Percentiles rank a stretch among this genome's conserved stretches.
Conservation (phyloP, 35 echinoderm and acorn worm genomes). For the Heliocidaris erythrogramma region DNA sequence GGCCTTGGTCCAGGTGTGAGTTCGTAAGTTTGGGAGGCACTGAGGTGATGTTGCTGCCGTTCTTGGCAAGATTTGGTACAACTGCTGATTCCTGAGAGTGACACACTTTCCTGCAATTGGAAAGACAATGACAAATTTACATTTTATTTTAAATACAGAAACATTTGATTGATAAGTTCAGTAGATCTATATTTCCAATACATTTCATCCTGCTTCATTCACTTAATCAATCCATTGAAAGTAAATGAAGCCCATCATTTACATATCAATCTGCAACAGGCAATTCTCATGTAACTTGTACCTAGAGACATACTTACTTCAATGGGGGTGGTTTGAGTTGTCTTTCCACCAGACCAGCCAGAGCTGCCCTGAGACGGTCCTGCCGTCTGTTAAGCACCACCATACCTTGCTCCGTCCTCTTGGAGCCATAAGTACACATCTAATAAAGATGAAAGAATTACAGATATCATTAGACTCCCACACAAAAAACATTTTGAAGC, state of each 20-base stretch:
- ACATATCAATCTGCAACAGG: too few relatives aligned
- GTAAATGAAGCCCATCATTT: too few relatives aligned
- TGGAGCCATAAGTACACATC: constrained; percentile 92
- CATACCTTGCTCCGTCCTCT: constrained; percentile 62
- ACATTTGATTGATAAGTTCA: too few relatives aligned
- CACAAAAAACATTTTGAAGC: too few relatives aligned
- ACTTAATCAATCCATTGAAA: too few relatives aligned
- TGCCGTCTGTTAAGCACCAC: constrained; percentile 74
- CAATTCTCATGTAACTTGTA: too few relatives aligned
- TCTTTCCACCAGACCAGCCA: constrained; percentile 76
- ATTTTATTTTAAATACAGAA: not conserved
- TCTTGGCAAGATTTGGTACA: constrained; percentile 44
- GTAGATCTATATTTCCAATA: too few relatives aligned
- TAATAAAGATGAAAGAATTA: constrained; percentile 16
- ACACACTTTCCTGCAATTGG: constrained; percentile 44
- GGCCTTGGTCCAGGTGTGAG: constrained; percentile 24
- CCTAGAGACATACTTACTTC: constrained; percentile 60
- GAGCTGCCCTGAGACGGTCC: constrained; percentile 72
- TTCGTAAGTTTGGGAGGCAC: constrained; percentile 47
- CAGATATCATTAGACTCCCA: not conserved
- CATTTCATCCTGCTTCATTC: too few relatives aligned
- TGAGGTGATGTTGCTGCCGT: constrained; percentile 45
- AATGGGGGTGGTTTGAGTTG: constrained; percentile 76
- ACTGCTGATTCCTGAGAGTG: constrained; percentile 48
- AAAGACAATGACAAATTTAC: constrained; percentile 53